phyloP scores from a whole-genome alignment of 30 jellyfish, hydroid and myxozoan genomes.

The Cassiopea xamachana region DNA sequence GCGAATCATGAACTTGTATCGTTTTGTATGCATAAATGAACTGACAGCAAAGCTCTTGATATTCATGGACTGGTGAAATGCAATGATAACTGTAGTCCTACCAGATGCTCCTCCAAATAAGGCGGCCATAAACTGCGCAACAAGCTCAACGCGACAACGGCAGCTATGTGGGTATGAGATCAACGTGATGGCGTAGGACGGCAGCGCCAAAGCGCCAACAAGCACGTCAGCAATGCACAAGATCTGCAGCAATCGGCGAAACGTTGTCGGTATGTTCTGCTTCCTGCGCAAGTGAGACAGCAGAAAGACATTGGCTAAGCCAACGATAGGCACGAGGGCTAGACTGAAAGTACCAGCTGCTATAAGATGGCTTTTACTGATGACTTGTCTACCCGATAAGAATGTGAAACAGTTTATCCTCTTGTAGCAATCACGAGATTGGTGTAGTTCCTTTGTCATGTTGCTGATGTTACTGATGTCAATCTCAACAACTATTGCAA shows the following conservation, averaged over 20 bases:
- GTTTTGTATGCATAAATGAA: slow-evolving; percentile 13
- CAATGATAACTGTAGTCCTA: slow-evolving; percentile 65
- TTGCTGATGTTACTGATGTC: neutral
- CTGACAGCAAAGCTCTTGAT: slow-evolving; percentile 11
- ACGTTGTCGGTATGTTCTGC: slow-evolving; percentile 27
- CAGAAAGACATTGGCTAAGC: slow-evolving; percentile 22
- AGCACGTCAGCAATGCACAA: slow-evolving; percentile 53
- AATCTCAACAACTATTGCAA: neutral
- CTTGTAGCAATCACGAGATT: neutral
- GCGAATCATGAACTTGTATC: slow-evolving; percentile 13
- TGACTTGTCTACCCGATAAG: slow-evolving; percentile 40
- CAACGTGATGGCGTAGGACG: slow-evolving; percentile 28
- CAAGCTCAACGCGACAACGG: slow-evolving; percentile 59
- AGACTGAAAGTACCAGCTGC: slow-evolving; percentile 45
- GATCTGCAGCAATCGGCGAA: slow-evolving; percentile 36
- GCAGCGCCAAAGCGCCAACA: slow-evolving; percentile 71
- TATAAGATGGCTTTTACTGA: slow-evolving; percentile 9
- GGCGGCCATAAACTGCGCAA: slow-evolving; percentile 69
- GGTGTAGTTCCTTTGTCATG: neutral
- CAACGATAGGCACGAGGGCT: slow-evolving; percentile 52
- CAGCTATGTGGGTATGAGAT: slow-evolving; percentile 28
- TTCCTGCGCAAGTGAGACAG: slow-evolving; percentile 21
- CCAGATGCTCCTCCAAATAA: slow-evolving; percentile 69
- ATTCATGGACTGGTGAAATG: slow-evolving; percentile 63
- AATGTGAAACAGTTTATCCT: slow-evolving; percentile 59